Evolutionary conservation across 2,888 invertebrate genomes (phyloP).

Genomic region (Cryptocephalus moraei): DNA sequence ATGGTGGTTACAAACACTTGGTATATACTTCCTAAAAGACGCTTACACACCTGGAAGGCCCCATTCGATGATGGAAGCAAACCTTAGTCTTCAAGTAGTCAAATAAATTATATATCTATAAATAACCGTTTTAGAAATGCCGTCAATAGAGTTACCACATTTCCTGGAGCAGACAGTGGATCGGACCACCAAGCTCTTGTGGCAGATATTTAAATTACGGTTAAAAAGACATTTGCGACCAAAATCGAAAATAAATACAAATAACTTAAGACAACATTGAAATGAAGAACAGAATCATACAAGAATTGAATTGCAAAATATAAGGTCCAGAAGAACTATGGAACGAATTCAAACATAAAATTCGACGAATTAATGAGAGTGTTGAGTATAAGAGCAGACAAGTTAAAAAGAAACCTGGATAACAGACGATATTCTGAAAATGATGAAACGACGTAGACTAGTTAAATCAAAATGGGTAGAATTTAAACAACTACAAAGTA

Average conservation of each 20-base stretch:
- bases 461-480: not conserved
- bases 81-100: too few species aligned
- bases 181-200: not conserved
- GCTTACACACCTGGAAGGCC: not conserved
- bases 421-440: not conserved
- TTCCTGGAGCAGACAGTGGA: not conserved
- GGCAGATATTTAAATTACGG: not conserved
- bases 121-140: not conserved
- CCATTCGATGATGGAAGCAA: not conserved
- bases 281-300: not conserved
- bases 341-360: not conserved
- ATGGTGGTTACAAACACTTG: not conserved
- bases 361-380: not conserved
- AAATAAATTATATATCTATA: not conserved
- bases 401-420: not conserved
- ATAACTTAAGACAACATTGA: not conserved
- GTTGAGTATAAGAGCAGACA: not conserved
- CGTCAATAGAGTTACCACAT: not conserved
- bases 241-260: not conserved
- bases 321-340: slow-evolving; percentile 1
- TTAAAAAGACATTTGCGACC: not conserved
- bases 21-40: not conserved
- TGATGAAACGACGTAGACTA: not conserved
- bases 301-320: slow-evolving; percentile 1
- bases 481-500: not conserved